These are phyloP conservation scores for Ophioninae sp. DNA, from an alignment of 2,888 invertebrate species.

Conservation along the genomic window DNA sequence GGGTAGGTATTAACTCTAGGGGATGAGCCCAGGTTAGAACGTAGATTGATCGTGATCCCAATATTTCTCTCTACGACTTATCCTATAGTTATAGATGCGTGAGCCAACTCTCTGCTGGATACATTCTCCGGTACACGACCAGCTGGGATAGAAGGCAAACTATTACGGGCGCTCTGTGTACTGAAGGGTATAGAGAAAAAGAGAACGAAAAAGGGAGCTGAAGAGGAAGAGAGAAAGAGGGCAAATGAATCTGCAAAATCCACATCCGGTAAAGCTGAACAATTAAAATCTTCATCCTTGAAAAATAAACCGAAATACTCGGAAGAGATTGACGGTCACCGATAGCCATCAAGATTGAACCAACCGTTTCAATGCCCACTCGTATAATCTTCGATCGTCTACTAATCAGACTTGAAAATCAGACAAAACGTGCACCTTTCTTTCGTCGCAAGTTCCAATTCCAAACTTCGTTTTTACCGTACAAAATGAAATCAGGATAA, in stretches of 20 bases:
- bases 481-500: too few relatives aligned
- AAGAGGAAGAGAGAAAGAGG: constrained; percentile 15
- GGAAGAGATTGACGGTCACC: too few relatives aligned
- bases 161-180: constrained; percentile 21
- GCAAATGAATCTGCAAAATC: constrained; percentile 28
- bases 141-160: constrained; percentile 32
- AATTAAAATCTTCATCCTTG: constrained; percentile 4
- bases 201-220: constrained; percentile 12
- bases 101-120: not conserved
- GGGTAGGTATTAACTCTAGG: constrained; percentile 68
- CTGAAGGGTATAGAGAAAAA: not conserved
- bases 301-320: not conserved
- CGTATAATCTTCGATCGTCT: too few relatives aligned
- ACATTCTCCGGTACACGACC: constrained; percentile 10
- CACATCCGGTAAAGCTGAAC: constrained; percentile 22
- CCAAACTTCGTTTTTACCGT: too few relatives aligned
- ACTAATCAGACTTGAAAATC: too few relatives aligned
- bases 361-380: too few relatives aligned
- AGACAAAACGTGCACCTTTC: too few relatives aligned
- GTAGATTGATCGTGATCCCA: constrained; percentile 68
- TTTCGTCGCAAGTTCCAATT: too few relatives aligned
- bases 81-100: constrained; percentile 11
- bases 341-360: too few relatives aligned
- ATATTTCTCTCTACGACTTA: constrained; percentile 60
- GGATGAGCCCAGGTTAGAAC: constrained; percentile 52